Base-by-base conservation (phyloP, 2,113 vertebrate genomes). In the Callithrix jacchus region DNA sequence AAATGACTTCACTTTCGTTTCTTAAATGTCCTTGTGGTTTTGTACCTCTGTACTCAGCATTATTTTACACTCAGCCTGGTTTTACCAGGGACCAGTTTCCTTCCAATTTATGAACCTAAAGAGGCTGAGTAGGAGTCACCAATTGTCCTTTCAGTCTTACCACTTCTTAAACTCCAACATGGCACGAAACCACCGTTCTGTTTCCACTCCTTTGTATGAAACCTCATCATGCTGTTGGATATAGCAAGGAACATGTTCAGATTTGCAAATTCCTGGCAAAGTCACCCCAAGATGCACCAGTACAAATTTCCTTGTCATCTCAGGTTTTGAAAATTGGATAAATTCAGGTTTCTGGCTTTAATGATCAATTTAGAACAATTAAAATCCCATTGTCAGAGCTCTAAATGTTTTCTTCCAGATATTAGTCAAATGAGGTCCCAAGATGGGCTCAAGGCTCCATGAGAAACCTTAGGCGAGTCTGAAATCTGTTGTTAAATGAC, bases 271-370 rank as follows among this genome's bases (percentile, higher is more conserved):
- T 77, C 70, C 56, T 77, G 68, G 61, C 18, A 18, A 16, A 10
- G 13, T 52, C 25, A 2, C 68, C 25, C 14, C 6, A 0, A 0
- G 12, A 1, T 76, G 45, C 8, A 11, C 40, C 18, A 8, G 2
- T 0, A 30, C 77, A 49, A 74, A 13, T 23, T 71, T 95, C 90
- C 90, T 47, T 71, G 87, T 96, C 0, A 45, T 32, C 93, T 71
- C 71, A 66, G 91, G 92, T n/a, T 35, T 16, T 64, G 74, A 96
- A 98, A 94, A 94, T 52, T 76, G 40, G 37, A 45, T 30, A 70
- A 23, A 91, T 5, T 96, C 95, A 8, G 11, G 17, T 68, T 84
- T 95, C 85, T 66, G 92, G 94, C 37, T 23, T 37, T 45, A 35
- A 85, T 1, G 4, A n/a, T 77, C 30, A 73, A 18, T 13, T 47